These are phyloP conservation scores for Synergus itoensis DNA, from an alignment of 2,888 invertebrate species.

Conservation along the genomic window DNA sequence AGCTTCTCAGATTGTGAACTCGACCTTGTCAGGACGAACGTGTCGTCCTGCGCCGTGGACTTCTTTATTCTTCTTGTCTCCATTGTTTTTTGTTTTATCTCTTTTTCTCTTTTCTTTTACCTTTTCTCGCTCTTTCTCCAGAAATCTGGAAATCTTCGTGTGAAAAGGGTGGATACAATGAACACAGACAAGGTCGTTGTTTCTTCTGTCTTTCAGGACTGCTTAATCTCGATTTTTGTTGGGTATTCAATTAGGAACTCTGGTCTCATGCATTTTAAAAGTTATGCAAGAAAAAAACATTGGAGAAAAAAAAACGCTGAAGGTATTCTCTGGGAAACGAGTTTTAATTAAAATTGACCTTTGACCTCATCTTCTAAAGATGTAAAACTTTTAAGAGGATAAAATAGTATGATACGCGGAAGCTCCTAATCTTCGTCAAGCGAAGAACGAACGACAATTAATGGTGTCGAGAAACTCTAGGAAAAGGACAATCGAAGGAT, in stretches of 20 bases:
- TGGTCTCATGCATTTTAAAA: neutral
- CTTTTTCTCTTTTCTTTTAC: constrained; percentile 19
- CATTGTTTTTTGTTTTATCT: constrained; percentile 25
- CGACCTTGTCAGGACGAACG: constrained; percentile 50
- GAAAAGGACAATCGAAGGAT: constrained; percentile 31
- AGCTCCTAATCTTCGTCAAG: constrained; percentile 20
- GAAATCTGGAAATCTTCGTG: constrained; percentile 35
- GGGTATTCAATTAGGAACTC: neutral
- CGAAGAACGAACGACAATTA: neutral
- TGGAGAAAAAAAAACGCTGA: neutral
- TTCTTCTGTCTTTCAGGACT: constrained; percentile 4
- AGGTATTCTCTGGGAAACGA: constrained; percentile 30
- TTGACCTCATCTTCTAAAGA: neutral
- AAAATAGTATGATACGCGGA: neutral
- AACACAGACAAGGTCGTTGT: constrained; percentile 26
- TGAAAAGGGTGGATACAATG: constrained; percentile 43
- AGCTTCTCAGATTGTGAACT: constrained; percentile 41
- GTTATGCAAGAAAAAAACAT: neutral
- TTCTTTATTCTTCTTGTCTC: constrained; percentile 12
- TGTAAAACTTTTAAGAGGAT: neutral
- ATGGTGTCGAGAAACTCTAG: constrained; percentile 22
- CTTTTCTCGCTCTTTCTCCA: constrained; percentile 32
- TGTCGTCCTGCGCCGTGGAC: constrained; percentile 27
- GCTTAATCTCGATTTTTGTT: neutral
- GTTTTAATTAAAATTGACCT: constrained; percentile 33